phyloP scores from a whole-genome alignment of 2,888 invertebrate genomes.

The Eumacrocentrus americanus region DNA sequence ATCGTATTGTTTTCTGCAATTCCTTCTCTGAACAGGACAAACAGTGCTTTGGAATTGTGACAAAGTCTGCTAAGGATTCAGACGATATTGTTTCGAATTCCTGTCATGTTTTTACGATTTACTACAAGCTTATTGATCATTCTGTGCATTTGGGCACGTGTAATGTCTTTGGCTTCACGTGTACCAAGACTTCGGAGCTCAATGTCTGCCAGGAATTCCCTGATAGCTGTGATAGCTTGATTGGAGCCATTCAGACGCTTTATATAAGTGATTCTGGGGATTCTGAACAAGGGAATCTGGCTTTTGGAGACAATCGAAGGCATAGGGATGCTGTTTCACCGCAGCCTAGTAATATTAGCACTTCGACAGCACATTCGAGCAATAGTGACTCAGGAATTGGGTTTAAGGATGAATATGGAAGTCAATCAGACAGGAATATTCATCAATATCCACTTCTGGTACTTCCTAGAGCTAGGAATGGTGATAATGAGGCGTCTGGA shows the following conservation, averaged over 20 bases:
- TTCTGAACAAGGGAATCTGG: not conserved
- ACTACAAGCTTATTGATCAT: conserved; percentile 85
- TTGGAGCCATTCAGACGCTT: conserved; percentile 66
- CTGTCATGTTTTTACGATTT: conserved; percentile 94
- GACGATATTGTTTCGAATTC: conserved; percentile 77
- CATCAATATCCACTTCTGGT: conserved; percentile 59
- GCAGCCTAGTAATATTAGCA: conserved; percentile 83
- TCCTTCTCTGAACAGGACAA: conserved; percentile 90
- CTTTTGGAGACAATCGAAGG: conserved; percentile 32
- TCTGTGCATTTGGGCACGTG: conserved; percentile 80
- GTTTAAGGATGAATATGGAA: conserved; percentile 86
- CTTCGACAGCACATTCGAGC: conserved; percentile 82
- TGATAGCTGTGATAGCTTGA: conserved; percentile 74
- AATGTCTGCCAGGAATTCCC: conserved; percentile 90
- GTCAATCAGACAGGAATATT: conserved; percentile 80
- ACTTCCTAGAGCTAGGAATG: not conserved
- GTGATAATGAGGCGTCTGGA: not conserved
- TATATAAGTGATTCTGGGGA: conserved; percentile 53
- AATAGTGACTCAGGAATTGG: conserved; percentile 96
- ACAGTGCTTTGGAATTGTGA: conserved; percentile 91
- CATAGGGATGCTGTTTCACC: conserved; percentile 66
- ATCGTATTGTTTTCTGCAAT: conserved; percentile 86
- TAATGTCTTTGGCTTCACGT: conserved; percentile 82
- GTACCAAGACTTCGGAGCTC: conserved; percentile 78
- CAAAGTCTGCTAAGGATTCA: conserved; percentile 70